Conservation (phyloP, 2,113 vertebrate species). For the Sitta europaea region DNA sequence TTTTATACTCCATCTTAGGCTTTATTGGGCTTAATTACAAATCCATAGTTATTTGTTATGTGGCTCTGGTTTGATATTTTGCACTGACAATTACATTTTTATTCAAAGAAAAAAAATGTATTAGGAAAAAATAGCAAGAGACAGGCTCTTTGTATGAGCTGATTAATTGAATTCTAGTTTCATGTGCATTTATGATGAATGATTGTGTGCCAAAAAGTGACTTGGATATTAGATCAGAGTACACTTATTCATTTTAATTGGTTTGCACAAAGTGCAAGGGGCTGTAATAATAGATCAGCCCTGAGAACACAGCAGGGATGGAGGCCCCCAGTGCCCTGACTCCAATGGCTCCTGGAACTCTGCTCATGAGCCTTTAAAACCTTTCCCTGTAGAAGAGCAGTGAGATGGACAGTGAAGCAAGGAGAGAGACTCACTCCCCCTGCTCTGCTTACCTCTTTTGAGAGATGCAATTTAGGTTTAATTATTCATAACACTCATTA, state of each 20-base stretch:
- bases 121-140: constrained; percentile 66
- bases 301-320: not conserved
- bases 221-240: constrained; percentile 53
- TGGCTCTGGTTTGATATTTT: constrained; percentile 69
- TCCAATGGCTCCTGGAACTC: not conserved
- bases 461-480: not conserved
- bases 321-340: not conserved
- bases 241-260: constrained; percentile 66
- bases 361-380: not conserved
- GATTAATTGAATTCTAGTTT: constrained; percentile 73
- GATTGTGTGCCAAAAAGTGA: constrained; percentile 63
- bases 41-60: constrained; percentile 71
- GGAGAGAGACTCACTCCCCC: not conserved
- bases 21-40: constrained; percentile 74
- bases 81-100: constrained; percentile 72
- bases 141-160: constrained; percentile 57
- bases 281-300: constrained; percentile 15
- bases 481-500: not conserved
- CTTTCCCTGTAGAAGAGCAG: not conserved
- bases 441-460: not conserved
- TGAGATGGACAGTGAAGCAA: rapidly evolving
- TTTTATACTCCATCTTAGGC: constrained; percentile 55
- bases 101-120: constrained; percentile 67
- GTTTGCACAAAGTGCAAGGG: constrained; percentile 54
- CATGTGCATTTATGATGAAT: constrained; percentile 66